Conservation (phyloP, 2,888 invertebrate genomes). For the Halictus ligatus region DNA sequence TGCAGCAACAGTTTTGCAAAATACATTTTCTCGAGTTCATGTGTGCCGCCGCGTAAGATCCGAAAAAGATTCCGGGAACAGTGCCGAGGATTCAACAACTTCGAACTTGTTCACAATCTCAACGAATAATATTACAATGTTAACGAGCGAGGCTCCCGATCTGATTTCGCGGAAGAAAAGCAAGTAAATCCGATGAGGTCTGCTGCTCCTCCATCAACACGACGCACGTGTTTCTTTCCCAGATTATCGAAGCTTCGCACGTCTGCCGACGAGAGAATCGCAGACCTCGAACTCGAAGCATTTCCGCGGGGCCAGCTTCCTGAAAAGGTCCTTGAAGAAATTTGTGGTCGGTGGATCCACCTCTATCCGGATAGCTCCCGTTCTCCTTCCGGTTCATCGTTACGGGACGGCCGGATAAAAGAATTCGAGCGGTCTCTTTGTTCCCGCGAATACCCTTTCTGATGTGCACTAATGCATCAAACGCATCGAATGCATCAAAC, state of each 20-base stretch:
- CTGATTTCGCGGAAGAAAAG: background rate
- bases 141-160: background rate
- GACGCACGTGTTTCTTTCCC: conserved; percentile 10
- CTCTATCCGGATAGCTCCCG: background rate
- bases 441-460: background rate
- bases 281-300: background rate
- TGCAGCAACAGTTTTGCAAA: background rate
- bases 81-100: too few relatives aligned
- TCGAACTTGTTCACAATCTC: too few relatives aligned
- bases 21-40: background rate
- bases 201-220: conserved; percentile 13
- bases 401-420: conserved; percentile 9
- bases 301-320: background rate
- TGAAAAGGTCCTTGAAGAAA: background rate
- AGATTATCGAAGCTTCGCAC: background rate
- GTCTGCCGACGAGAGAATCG: conserved; percentile 1
- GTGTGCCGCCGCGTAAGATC: too few relatives aligned
- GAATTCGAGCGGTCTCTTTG: background rate
- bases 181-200: background rate
- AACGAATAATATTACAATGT: too few relatives aligned
- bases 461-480: background rate
- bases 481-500: background rate
- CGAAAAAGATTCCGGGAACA: too few relatives aligned
- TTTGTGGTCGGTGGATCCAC: background rate
- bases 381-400: background rate